Conservation (phyloP, 2,113 vertebrate species). For the Orycteropus afer region DNA sequence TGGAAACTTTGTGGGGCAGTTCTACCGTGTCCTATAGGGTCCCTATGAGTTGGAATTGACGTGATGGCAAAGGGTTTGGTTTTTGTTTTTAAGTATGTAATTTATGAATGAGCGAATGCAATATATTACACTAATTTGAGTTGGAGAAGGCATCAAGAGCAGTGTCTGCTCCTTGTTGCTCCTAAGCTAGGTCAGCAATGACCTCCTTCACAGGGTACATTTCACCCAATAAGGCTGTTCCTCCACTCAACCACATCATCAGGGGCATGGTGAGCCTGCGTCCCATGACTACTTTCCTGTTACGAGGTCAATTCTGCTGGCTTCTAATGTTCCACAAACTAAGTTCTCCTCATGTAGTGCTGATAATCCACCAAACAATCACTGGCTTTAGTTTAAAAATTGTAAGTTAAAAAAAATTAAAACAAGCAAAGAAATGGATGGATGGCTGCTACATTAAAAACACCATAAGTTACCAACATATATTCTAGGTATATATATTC, state of each 20-base stretch:
- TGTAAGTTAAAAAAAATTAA: constrained; percentile 15
- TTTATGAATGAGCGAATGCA: not conserved
- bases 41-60: not conserved
- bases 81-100: not conserved
- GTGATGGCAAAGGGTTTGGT: not conserved
- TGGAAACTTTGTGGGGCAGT: not conserved
- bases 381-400: constrained; percentile 37
- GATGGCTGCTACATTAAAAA: constrained; percentile 49
- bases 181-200: not conserved
- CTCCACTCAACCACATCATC: not conserved
- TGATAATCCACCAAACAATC: constrained; percentile 7
- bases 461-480: not conserved
- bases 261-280: not conserved
- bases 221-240: not conserved
- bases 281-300: not conserved
- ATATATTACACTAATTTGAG: not conserved
- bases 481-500: constrained; percentile 26
- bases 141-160: not conserved
- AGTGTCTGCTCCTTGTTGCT: not conserved
- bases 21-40: not conserved
- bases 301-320: not conserved
- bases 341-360: not conserved
- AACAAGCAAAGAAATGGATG: constrained; percentile 33
- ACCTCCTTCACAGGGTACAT: not conserved
- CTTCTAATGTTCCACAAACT: not conserved